phyloP scores from a whole-genome alignment of 1,140 invertebrate species.

The Drosophila willistoni region DNA sequence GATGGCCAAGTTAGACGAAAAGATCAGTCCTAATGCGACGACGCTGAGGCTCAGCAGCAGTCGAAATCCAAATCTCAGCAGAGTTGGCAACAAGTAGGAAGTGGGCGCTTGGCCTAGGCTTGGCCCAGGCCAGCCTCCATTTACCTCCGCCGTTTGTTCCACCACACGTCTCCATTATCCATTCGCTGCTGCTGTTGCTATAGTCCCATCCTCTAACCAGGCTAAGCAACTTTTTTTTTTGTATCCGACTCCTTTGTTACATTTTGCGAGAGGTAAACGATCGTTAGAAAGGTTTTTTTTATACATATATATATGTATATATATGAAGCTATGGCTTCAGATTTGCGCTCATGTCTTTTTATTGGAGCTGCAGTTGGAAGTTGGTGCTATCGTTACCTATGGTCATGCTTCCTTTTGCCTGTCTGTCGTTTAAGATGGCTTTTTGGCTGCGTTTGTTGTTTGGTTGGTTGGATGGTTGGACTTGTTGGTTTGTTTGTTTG shows the following conservation, averaged over 20 bases:
- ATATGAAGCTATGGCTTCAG: constrained; percentile 67
- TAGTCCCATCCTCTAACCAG: constrained; percentile 20
- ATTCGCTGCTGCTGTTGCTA: constrained; percentile 9
- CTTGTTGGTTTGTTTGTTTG: constrained; percentile 59
- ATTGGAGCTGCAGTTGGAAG: constrained; percentile 63
- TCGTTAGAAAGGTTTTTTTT: constrained; percentile 78
- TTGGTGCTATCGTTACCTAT: constrained; percentile 57
- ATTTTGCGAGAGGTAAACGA: constrained; percentile 81
- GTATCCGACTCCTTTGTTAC: constrained; percentile 74
- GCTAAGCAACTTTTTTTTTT: constrained; percentile 64
- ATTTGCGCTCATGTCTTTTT: constrained; percentile 79
- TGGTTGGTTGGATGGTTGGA: constrained; percentile 54
- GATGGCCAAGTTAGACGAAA: constrained; percentile 52
- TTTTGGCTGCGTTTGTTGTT: constrained; percentile 58
- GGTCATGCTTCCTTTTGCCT: constrained; percentile 73
- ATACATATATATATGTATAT: constrained; percentile 13
- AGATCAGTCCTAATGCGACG: constrained; percentile 47
- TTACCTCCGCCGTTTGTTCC: neutral
- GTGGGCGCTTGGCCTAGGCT: constrained; percentile 75
- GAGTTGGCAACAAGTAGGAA: constrained; percentile 68
- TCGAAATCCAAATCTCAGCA: constrained; percentile 50
- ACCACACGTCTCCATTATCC: constrained; percentile 12
- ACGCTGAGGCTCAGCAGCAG: constrained; percentile 43
- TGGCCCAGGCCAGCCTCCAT: constrained; percentile 43
- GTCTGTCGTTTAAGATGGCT: constrained; percentile 79